Conservation (phyloP, 2,888 invertebrate genomes). For the Cancer borealis region DNA sequence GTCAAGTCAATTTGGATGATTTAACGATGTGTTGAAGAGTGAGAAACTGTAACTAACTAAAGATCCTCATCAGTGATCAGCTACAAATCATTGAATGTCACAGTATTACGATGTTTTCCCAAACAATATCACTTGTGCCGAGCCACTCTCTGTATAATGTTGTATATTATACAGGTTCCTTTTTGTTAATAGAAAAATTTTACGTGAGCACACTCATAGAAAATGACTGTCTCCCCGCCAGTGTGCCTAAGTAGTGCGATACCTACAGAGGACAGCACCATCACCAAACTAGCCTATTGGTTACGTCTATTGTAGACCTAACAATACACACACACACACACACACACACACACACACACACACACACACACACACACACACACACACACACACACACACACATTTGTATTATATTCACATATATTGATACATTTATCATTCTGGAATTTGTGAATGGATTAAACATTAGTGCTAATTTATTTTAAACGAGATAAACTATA, state of each 20-base stretch:
- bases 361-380: conserved; percentile 5
- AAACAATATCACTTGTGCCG: too few relatives aligned
- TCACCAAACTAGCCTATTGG: background rate
- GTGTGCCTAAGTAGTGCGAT: background rate
- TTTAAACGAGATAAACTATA: background rate
- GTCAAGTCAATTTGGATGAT: too few relatives aligned
- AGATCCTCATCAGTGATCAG: too few relatives aligned
- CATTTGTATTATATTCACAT: background rate
- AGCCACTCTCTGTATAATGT: too few relatives aligned
- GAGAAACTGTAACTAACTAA: too few relatives aligned
- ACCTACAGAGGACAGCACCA: background rate
- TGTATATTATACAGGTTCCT: too few relatives aligned
- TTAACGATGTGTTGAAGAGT: too few relatives aligned
- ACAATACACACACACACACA: background rate
- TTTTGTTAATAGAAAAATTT: too few relatives aligned
- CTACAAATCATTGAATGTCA: too few relatives aligned
- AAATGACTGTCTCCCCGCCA: too few relatives aligned
- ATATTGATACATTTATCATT: background rate
- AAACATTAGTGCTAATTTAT: background rate
- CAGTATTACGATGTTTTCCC: too few relatives aligned
- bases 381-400: background rate
- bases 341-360: conserved; percentile 33
- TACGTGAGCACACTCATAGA: too few relatives aligned
- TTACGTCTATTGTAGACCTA: background rate
- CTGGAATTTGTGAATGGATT: background rate